These are phyloP conservation scores for Tachina lurida DNA, from an alignment of 2,888 invertebrate genomes.

Conservation along the genomic window DNA sequence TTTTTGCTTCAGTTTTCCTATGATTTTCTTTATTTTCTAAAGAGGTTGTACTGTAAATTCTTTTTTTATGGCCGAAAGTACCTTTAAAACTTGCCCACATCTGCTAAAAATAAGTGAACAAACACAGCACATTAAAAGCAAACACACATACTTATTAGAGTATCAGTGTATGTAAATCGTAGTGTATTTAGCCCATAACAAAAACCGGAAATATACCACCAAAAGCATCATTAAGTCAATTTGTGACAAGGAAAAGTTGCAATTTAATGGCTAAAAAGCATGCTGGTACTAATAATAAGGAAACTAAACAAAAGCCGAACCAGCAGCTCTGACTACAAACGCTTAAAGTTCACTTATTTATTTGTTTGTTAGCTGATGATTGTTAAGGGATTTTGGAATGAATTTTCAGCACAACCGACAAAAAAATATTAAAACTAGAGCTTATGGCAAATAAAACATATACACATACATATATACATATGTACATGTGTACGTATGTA, in stretches of 20 bases:
- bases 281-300: slow-evolving; percentile 18
- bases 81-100: not conserved
- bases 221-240: slow-evolving; percentile 80
- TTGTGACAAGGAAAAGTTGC: slow-evolving; percentile 75
- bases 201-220: slow-evolving; percentile 66
- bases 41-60: not conserved
- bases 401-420: not conserved
- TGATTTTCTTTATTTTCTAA: not conserved
- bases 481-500: too few species aligned
- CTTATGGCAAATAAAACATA: slow-evolving; percentile 17
- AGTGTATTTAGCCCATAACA: slow-evolving; percentile 53
- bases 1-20: too few species aligned
- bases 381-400: slow-evolving; percentile 49
- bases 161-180: not conserved
- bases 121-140: not conserved
- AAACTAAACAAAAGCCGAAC: slow-evolving; percentile 28
- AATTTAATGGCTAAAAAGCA: slow-evolving; percentile 77
- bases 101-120: not conserved
- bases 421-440: not conserved
- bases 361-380: slow-evolving; percentile 43
- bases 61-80: not conserved
- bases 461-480: slow-evolving; percentile 21
- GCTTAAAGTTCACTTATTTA: slow-evolving; percentile 7
- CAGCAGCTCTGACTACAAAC: slow-evolving; percentile 38
- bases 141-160: slow-evolving; percentile 8